Evolutionary conservation across 2,113 vertebrate genomes (phyloP).

Genomic region (Eretmochelys imbricata): DNA sequence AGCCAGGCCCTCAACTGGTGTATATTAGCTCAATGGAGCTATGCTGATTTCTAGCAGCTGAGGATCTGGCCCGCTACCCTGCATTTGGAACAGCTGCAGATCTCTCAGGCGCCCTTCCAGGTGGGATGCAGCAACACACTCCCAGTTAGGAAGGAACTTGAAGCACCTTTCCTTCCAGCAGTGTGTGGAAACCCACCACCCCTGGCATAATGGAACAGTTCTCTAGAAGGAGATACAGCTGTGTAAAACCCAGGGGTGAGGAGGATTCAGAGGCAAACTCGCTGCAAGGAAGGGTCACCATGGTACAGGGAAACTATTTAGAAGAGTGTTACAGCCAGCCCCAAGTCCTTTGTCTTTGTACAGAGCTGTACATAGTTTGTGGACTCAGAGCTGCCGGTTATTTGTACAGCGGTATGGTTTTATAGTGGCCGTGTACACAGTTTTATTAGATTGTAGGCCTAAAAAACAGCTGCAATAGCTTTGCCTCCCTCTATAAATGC

Average conservation of each 20-base stretch:
- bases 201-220: not conserved
- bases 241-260: too few species aligned
- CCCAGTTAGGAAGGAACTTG: not conserved
- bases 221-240: not conserved
- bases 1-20: not conserved
- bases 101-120: too few species aligned
- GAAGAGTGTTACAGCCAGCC: too few species aligned
- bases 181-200: not conserved
- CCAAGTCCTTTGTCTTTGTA: not conserved
- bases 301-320: too few species aligned
- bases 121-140: not conserved
- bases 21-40: not conserved
- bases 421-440: not conserved
- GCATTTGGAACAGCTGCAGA: not conserved
- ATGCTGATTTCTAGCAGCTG: not conserved
- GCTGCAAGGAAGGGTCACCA: not conserved
- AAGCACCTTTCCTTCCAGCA: not conserved
- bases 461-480: not conserved
- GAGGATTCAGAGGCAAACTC: not conserved
- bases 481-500: not conserved
- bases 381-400: not conserved
- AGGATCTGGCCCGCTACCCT: not conserved
- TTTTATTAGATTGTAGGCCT: not conserved
- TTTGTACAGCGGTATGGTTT: not conserved
- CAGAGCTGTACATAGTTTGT: not conserved